These are phyloP conservation scores for Ctenopoma multispine DNA, from an alignment of 2,797 vertebrate species.

Conservation along the genomic window DNA sequence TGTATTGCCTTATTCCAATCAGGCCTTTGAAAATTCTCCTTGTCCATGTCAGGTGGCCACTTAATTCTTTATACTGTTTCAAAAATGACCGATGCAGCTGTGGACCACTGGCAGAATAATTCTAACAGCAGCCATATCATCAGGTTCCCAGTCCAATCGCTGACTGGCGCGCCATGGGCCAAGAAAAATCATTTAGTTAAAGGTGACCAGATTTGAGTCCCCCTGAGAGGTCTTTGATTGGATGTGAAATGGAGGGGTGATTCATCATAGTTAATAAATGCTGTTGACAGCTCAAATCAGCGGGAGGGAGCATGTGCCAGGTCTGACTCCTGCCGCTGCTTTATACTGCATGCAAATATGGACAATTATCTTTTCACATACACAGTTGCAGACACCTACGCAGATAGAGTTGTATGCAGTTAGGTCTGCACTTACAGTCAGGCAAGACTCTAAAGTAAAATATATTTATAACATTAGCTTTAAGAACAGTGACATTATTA, in stretches of 20 bases:
- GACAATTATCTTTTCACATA: conserved; percentile 74
- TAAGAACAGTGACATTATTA: background rate
- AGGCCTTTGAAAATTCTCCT: conserved; percentile 17
- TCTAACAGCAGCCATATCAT: conserved; percentile 57
- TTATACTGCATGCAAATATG: conserved; percentile 77
- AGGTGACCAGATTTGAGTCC: conserved; percentile 81
- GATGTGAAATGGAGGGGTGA: conserved; percentile 79
- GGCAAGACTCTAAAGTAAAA: background rate
- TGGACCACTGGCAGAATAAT: conserved; percentile 59
- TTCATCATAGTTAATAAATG: conserved; percentile 87
- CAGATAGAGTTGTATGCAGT: conserved; percentile 8
- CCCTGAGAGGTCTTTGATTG: conserved; percentile 82
- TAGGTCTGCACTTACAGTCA: background rate
- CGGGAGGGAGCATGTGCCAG: conserved; percentile 73
- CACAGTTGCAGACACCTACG: conserved; percentile 39
- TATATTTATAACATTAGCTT: background rate
- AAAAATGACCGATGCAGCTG: conserved; percentile 68
- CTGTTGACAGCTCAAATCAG: conserved; percentile 82
- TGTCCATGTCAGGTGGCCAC: conserved; percentile 49
- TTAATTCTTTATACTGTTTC: conserved; percentile 59
- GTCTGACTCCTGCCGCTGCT: conserved; percentile 63
- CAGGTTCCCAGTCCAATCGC: conserved; percentile 59
- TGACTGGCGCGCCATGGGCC: conserved; percentile 57
- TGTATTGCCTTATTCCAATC: conserved; percentile 12
- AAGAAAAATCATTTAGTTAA: conserved; percentile 82